Evolutionary conservation across 2,888 invertebrate species (phyloP), one percentile per base, ranked within the genome.

Genomic region (Ornithoptera priamus): DNA sequence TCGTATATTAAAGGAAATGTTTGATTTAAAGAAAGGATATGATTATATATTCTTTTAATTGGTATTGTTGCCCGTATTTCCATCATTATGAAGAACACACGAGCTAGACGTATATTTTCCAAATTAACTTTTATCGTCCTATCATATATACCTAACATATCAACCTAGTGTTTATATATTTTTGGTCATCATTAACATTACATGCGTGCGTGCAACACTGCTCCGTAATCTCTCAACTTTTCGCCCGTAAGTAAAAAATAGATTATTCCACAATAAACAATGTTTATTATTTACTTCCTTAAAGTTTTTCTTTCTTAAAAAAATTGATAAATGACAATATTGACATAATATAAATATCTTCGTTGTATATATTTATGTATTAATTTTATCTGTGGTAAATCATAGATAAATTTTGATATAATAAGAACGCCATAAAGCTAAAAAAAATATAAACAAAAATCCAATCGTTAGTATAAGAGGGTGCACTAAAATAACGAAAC

Each of bases 401-500:
- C 22, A 58, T 58, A 15, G 15, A 58, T 58, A 15, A 24, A 58
- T 57, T 3, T n/a, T 20, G 5, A 30, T 30, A 4, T 4, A n/a
- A 58, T 20, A 10, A 24, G 1, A 58, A 53, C 53, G n/a, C 53
- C n/a, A 12, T 5, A 53, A 53, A 53, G 6, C n/a, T 53, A 53
- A 6, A 53, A 7, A 12, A 64, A 17, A 58, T 22, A 65, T 67
- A 71, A 65, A 65, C 70, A 65, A n/a, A 42, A 62, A 61, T 69
- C 42, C 58, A 59, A 57, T 64, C 36, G 63, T 64, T 50, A 46
- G 46, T 65, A 60, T 36, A 56, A 71, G 70, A 73, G 70, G 72
- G 72, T 71, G 67, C 64, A 82, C 82, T 88, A 87, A 90, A 88
- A 88, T 87, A 88, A 85, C 84, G 81, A 76, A 82, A 78, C 76